Evolutionary conservation across 2,113 vertebrate species (phyloP), one percentile per base, ranked within the genome.

Genomic region (Zosterops hypoxanthus): DNA sequence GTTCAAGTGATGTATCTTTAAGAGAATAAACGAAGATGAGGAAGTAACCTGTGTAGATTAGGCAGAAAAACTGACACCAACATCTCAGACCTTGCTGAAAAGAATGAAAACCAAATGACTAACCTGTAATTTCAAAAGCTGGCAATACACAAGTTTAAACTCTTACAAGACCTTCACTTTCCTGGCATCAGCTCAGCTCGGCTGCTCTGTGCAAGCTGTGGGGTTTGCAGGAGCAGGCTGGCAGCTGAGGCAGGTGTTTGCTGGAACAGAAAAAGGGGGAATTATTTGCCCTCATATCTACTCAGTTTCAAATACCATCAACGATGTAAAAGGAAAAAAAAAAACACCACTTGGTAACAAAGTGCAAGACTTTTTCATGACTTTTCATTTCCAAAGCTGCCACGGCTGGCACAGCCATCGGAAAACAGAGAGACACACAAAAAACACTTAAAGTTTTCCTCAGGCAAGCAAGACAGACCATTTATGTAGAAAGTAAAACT

Each of bases 241-340:
- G 65, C 50, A 24, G 15, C n/a, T 59, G 8, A 25, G 66, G 78
- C 46, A 70, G 60, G 42, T 1, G 2, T 17, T 82, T 66, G 52
- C 60, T 90, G 68, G 52, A 92, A 92, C 33, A 84, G 86, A 94
- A 73, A 71, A 86, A 56, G 31, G 31, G n/a, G 31, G 36, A 92
- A 83, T 64, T 59, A 80, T 36, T 70, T 90, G 33, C 50, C 49
- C 26, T 87, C 1, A 0, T 41, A 66, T 56, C 36, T 53, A 21
- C 52, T 41, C 18, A 6, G 39, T 71, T 89, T 79, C 61, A 71
- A 82, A 79, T 36, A 68, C 28, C 46, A 69, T 20, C 52, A 18
- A 14, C 0, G 0, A 14, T 13, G 6, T 44, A 81, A 91, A 92
- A 70, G 24, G 42, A 5, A 34, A 82, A 73, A 73, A n/a, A 57